These are phyloP conservation scores for Peromyscus maniculatus DNA, from an alignment of 2,113 vertebrate species.

Conservation along the genomic window DNA sequence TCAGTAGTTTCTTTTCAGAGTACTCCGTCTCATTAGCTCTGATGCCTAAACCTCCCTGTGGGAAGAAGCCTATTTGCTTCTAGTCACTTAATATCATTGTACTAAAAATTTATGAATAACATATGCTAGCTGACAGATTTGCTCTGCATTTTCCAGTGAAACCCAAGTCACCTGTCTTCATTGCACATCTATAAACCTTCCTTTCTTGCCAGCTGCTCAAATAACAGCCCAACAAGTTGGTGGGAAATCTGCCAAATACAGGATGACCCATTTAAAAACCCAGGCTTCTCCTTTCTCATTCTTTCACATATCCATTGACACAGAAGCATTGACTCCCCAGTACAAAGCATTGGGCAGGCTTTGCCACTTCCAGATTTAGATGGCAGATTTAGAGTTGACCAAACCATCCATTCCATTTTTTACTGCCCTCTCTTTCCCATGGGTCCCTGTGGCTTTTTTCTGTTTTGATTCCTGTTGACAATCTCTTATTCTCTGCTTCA, in stretches of 20 bases:
- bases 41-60: background rate
- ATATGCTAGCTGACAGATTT: background rate
- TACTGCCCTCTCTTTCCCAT: background rate
- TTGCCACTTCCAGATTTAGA: constrained; percentile 8
- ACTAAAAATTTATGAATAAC: constrained; percentile 46
- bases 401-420: background rate
- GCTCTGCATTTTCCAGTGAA: background rate
- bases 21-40: background rate
- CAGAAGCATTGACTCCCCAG: background rate
- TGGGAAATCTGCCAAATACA: constrained; percentile 39
- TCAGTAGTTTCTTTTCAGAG: constrained; percentile 28
- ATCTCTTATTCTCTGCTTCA: background rate
- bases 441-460: background rate
- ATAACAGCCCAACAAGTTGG: constrained; percentile 46
- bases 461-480: background rate
- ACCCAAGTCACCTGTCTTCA: constrained; percentile 17
- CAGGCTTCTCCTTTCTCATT: constrained; percentile 7
- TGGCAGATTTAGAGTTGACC: background rate
- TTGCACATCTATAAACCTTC: constrained; percentile 12
- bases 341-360: background rate
- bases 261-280: constrained; percentile 35
- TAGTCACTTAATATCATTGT: background rate
- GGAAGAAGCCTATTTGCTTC: background rate
- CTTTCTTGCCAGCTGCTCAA: constrained; percentile 48
- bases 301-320: constrained; percentile 5